Evolutionary conservation across 2,888 invertebrate genomes (phyloP), one percentile per base, ranked within the genome.

Genomic region (Macaria liturata): DNA sequence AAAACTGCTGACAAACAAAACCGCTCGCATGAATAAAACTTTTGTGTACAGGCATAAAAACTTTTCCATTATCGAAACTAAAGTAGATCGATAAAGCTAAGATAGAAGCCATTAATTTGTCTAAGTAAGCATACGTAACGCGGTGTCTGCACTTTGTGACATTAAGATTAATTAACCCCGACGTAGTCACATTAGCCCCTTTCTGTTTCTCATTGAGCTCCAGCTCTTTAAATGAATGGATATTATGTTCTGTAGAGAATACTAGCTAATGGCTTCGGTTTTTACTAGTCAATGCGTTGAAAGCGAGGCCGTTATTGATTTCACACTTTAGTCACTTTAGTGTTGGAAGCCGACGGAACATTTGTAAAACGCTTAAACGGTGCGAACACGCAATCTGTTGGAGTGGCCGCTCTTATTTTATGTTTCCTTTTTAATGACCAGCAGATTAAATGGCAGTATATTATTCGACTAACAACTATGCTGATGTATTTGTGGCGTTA

Each of bases 121-220:
- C 53, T 57, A 50, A 59, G 63, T 59, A 63, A 61, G 53, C 61
- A 59, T 61, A 49, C 49, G 40, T 54, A 50, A 46, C 37, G 49
- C n/a, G 7, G 48, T 43, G 51, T 61, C 59, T 57, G 55, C 61
- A 54, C 60, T 62, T 55, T 49, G 61, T 56, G 64, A 55, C 59
- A 62, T 54, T 59, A 51, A 62, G 60, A 64, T 62, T 64, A 64
- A 64, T 64, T 60, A 54, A 49, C 48, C 60, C n/a, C 49, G 52
- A 53, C 54, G 57, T 58, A 60, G 60, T 59, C 55, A 63, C 62
- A 59, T 61, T 57, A 65, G 62, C 52, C 44, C 55, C 55, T 59
- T 64, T 59, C 37, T 53, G 52, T 61, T 37, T 62, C 46, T 45
- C 49, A 50, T 52, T 52, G 49, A 42, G 42, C 42, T 42, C 8